phyloP scores from a whole-genome alignment of 2,113 vertebrate genomes.

The Gopherus evgoodei region DNA sequence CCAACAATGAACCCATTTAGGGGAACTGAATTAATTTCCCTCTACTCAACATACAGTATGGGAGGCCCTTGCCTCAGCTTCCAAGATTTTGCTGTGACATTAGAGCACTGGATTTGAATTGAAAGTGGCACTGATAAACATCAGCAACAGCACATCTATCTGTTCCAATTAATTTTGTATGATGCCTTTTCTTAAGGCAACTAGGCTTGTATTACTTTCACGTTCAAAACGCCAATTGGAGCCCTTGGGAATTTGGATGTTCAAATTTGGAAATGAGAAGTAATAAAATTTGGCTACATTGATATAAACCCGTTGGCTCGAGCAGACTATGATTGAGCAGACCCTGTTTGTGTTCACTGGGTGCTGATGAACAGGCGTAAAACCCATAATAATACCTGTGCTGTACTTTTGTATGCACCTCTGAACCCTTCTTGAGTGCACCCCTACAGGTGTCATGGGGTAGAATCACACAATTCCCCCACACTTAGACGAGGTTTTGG shows the following conservation, averaged over 20 bases:
- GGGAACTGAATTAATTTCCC: not conserved
- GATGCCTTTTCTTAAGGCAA: not conserved
- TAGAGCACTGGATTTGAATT: not conserved
- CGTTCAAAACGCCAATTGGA: no score
- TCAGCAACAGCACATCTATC: no score
- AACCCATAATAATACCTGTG: not conserved
- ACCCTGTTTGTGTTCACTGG: not conserved
- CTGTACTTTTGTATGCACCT: not conserved
- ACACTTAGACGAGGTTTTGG: not conserved
- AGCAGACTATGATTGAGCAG: not conserved
- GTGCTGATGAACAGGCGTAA: not conserved
- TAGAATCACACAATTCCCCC: not conserved
- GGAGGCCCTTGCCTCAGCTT: not conserved
- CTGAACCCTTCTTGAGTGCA: not conserved
- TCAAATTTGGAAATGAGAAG: not conserved
- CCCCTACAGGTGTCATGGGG: not conserved
- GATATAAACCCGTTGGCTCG: not conserved
- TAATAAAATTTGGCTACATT: not conserved
- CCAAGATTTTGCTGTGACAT: not conserved
- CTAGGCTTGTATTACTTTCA: not conserved
- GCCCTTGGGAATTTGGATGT: not conserved
- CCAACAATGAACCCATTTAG: not conserved
- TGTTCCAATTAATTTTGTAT: not conserved
- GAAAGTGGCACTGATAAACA: not conserved
- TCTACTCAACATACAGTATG: not conserved